A percentile compares a stretch with the other conserved stretches of the same genome.
Evolutionary conservation across 2,797 vertebrate species (phyloP).

Genomic region (Neosalanx taihuensis): DNA sequence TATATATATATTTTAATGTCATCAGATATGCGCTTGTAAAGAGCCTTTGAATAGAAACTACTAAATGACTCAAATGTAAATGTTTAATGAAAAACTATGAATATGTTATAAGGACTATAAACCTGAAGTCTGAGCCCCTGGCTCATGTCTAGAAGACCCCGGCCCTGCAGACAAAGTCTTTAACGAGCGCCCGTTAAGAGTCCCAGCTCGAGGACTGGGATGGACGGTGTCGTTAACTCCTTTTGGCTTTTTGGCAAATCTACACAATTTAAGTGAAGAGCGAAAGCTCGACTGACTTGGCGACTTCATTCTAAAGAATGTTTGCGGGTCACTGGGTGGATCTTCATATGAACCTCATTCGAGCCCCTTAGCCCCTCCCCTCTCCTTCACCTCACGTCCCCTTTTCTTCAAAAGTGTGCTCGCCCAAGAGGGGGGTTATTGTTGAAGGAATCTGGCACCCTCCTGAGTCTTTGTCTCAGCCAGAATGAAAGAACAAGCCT

Average conservation of each 20-base stretch:
- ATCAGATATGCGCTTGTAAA: too few species aligned
- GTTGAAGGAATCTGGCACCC: conserved; percentile 40
- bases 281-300: background rate
- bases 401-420: conserved; percentile 25
- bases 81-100: too few species aligned
- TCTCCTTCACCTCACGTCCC: background rate
- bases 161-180: background rate
- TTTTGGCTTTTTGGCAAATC: background rate
- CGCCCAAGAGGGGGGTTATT: conserved; percentile 20
- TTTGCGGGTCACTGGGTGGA: conserved; percentile 2
- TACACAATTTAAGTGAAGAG: background rate
- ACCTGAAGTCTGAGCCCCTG: background rate
- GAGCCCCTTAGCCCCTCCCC: background rate
- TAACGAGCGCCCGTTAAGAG: background rate
- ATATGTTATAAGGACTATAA: background rate
- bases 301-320: conserved; percentile 1
- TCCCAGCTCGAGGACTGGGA: background rate
- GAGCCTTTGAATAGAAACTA: too few species aligned
- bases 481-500: conserved; percentile 17
- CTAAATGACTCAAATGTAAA: too few species aligned
- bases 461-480: conserved; percentile 25
- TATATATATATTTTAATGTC: too few species aligned
- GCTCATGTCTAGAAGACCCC: background rate
- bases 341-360: background rate
- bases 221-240: too few species aligned